phyloP scores from a whole-genome alignment of 2,888 invertebrate genomes.

The Ceratothoa steindachneri region DNA sequence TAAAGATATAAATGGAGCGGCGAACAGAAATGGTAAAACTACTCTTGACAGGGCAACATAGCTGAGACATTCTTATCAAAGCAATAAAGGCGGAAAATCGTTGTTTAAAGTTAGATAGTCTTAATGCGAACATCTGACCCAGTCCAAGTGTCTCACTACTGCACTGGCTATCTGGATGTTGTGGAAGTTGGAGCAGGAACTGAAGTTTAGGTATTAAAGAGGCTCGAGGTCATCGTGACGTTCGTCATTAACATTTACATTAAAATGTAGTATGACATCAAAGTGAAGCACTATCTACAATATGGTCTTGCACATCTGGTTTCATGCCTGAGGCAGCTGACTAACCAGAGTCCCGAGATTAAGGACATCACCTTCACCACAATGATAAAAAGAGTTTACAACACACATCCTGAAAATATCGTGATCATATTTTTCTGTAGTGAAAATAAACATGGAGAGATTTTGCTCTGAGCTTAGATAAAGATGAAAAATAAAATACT shows the following conservation, averaged over 20 bases:
- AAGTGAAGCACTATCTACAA: background rate
- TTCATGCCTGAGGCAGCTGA: background rate
- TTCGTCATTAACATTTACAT: background rate
- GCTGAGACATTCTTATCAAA: background rate
- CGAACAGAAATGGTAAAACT: background rate
- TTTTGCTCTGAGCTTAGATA: background rate
- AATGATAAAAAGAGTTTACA: background rate
- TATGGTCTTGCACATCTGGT: background rate
- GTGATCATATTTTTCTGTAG: background rate
- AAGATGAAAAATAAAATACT: too few species aligned
- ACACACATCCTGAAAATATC: background rate
- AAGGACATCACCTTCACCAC: background rate
- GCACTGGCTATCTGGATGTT: background rate
- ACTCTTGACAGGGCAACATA: background rate
- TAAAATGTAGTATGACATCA: background rate
- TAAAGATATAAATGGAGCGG: background rate
- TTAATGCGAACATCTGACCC: background rate
- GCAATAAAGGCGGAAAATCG: background rate
- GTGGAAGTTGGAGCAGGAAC: background rate
- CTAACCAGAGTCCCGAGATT: background rate
- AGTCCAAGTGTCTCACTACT: background rate
- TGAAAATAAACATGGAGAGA: background rate
- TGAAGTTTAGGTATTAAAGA: background rate
- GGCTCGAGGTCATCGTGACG: background rate
- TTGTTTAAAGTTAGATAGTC: background rate